Conservation (phyloP, 2,888 invertebrate genomes). For the Drosophila mimica region DNA sequence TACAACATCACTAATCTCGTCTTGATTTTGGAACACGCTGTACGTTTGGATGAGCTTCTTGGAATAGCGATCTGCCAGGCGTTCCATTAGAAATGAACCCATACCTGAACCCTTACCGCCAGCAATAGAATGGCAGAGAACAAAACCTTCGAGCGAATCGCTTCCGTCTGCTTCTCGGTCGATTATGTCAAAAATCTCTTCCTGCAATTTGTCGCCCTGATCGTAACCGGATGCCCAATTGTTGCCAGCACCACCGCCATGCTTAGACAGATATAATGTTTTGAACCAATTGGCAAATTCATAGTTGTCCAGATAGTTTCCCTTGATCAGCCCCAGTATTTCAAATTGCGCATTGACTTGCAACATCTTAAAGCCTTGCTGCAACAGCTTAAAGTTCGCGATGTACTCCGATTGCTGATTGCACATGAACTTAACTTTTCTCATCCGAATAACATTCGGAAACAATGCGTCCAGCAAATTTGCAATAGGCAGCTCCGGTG, state of each 20-base stretch:
- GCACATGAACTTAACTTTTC: constrained; percentile 23
- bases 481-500: constrained; percentile 35
- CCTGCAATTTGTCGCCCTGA: constrained; percentile 96
- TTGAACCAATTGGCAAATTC: constrained; percentile 36
- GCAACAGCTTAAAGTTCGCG: not conserved
- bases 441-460: constrained; percentile 9
- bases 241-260: constrained; percentile 99
- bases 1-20: constrained; percentile 98
- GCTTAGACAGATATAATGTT: constrained; percentile 97
- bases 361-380: constrained; percentile 24
- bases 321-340: constrained; percentile 9
- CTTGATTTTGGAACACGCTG: constrained; percentile 99
- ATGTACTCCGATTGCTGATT: constrained; percentile 6
- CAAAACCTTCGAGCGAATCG: constrained; percentile 99
- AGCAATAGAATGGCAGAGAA: constrained; percentile 99
- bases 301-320: constrained; percentile 22
- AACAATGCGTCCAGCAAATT: constrained; percentile 27
- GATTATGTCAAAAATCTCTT: constrained; percentile 99
- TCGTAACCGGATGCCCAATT: constrained; percentile 99
- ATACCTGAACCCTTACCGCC: constrained; percentile 99
- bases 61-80: constrained; percentile 96
- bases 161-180: constrained; percentile 99
- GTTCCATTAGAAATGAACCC: constrained; percentile 97
- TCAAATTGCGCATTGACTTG: constrained; percentile 5
- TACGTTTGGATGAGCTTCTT: constrained; percentile 99